Evolutionary conservation across 2,113 vertebrate species (phyloP).

Genomic region (Epinephelus moara): DNA sequence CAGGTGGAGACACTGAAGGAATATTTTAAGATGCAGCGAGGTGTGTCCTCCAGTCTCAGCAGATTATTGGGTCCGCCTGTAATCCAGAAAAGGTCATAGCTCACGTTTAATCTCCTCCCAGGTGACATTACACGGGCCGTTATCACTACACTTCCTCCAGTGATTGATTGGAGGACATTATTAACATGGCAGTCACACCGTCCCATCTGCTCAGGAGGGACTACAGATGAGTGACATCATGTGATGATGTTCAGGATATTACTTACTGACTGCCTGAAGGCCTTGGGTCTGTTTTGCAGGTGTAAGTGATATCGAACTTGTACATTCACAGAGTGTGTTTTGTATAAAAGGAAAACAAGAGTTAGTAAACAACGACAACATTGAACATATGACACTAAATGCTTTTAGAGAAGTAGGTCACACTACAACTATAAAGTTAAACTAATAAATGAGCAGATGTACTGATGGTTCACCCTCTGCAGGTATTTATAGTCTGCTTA

Average conservation of each 20-base stretch:
- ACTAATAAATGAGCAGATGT: background rate
- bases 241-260: conserved; percentile 23
- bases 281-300: no score
- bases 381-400: no score
- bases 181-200: conserved; percentile 50
- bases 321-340: background rate
- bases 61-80: conserved; percentile 42
- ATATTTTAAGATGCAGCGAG: conserved; percentile 56
- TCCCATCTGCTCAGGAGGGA: conserved; percentile 46
- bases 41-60: conserved; percentile 47
- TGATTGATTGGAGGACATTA: conserved; percentile 62
- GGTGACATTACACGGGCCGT: conserved; percentile 29
- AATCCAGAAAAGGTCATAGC: conserved; percentile 64
- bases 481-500: background rate
- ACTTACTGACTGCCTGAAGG: conserved; percentile 26
- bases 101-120: conserved; percentile 61
- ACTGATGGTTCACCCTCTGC: background rate
- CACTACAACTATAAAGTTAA: background rate
- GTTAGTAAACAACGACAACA: background rate
- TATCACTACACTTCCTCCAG: conserved; percentile 15
- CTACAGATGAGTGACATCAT: conserved; percentile 31
- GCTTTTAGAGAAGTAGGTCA: background rate
- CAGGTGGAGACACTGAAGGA: conserved; percentile 16
- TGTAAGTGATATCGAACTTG: no score
- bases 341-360: background rate